Conservation (phyloP, 2,113 vertebrate species). For the Hippopotamus amphibius region DNA sequence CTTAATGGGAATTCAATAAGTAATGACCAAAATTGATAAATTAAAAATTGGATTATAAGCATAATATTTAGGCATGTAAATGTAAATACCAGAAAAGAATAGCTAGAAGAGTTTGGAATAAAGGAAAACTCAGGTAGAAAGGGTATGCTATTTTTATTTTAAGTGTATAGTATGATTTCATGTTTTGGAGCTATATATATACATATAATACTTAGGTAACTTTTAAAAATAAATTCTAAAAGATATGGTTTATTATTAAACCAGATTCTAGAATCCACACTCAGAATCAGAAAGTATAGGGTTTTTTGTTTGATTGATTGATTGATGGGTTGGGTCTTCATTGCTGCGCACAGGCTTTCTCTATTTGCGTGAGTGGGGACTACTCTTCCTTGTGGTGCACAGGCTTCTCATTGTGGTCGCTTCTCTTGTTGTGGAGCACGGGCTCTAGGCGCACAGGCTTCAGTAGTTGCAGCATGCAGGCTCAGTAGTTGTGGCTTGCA, state of each 20-base stretch:
- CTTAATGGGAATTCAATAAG: neutral
- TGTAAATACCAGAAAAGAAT: neutral
- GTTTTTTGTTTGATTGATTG: too few relatives aligned
- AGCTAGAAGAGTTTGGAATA: neutral
- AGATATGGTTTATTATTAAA: neutral
- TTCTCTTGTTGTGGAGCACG: too few relatives aligned
- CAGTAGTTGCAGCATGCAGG: too few relatives aligned
- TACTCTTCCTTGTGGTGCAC: too few relatives aligned
- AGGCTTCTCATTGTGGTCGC: too few relatives aligned
- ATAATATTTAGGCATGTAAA: neutral
- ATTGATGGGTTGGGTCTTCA: too few relatives aligned
- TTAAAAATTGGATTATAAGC: neutral
- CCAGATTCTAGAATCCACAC: neutral
- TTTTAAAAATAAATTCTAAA: neutral
- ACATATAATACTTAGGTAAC: neutral
- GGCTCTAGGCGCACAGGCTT: too few relatives aligned
- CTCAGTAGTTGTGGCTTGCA: too few relatives aligned
- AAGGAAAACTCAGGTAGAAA: slow-evolving; percentile 9
- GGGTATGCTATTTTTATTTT: neutral
- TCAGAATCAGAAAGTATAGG: slow-evolving; percentile 13
- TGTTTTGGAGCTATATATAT: neutral
- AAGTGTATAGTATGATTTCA: neutral
- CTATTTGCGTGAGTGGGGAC: too few relatives aligned
- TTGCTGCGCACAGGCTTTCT: too few relatives aligned
- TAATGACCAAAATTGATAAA: neutral